These are phyloP conservation scores for Apodemus sylvaticus DNA, from an alignment of 2,113 vertebrate species.

Conservation along the genomic window DNA sequence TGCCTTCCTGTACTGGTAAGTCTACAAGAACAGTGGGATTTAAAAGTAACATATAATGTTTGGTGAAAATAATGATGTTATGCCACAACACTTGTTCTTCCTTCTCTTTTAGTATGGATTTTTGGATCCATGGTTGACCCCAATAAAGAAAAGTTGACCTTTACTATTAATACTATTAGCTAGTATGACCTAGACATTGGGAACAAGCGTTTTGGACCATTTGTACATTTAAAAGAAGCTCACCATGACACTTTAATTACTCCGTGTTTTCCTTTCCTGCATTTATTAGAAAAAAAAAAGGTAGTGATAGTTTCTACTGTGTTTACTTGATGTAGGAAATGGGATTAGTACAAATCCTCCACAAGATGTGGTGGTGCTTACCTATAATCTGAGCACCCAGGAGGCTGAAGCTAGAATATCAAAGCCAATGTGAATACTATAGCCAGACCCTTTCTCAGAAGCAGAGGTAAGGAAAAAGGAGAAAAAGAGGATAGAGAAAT, in stretches of 20 bases:
- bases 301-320: not conserved
- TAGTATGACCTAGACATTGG: not conserved
- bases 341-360: not conserved
- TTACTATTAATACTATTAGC: not conserved
- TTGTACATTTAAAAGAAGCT: not conserved
- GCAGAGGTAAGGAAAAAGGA: not conserved
- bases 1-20: not conserved
- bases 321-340: not conserved
- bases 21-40: not conserved
- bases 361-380: not conserved
- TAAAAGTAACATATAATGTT: not conserved
- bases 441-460: not conserved
- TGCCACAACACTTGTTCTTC: not conserved
- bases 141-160: not conserved
- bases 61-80: not conserved
- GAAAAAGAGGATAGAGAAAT: not conserved
- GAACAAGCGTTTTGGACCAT: not conserved
- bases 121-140: not conserved
- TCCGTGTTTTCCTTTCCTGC: not conserved
- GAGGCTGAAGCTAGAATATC: not conserved
- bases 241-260: not conserved
- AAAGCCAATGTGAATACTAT: not conserved
- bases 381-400: not conserved
- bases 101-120: not conserved
- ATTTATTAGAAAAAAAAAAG: conserved; percentile 20